A percentile compares a stretch with the other conserved stretches of the same genome.
These are phyloP conservation scores for Pseudachorutes palmiensis DNA, from an alignment of 1,140 invertebrate genomes.

Conservation along the genomic window DNA sequence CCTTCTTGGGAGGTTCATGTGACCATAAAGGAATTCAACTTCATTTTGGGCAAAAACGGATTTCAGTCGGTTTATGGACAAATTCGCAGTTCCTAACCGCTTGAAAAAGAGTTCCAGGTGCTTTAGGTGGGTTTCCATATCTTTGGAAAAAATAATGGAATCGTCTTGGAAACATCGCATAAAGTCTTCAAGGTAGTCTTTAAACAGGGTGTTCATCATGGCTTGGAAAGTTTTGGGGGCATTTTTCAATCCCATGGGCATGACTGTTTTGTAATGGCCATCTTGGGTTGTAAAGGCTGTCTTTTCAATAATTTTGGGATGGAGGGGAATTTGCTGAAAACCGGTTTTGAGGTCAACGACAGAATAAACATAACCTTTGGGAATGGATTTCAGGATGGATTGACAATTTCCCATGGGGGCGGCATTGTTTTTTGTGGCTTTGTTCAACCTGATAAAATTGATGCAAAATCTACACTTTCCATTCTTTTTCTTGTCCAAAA, in stretches of 20 bases:
- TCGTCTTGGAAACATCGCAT: slow-evolving; percentile 46
- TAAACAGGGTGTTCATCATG: slow-evolving; percentile 39
- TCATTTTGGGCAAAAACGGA: slow-evolving; percentile 42
- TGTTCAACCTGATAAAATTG: slow-evolving; percentile 20
- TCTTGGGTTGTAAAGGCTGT: slow-evolving; percentile 41
- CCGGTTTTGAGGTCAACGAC: slow-evolving; percentile 16
- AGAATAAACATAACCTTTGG: slow-evolving; percentile 13
- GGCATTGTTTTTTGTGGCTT: slow-evolving; percentile 18
- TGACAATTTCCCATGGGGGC: slow-evolving; percentile 27
- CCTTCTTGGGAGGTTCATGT: slow-evolving; percentile 39
- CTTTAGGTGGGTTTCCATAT: slow-evolving; percentile 43
- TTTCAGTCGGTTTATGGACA: slow-evolving; percentile 46
- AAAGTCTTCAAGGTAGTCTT: slow-evolving; percentile 19
- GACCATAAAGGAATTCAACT: slow-evolving; percentile 42
- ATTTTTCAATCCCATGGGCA: slow-evolving; percentile 44
- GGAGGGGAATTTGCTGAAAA: slow-evolving; percentile 30
- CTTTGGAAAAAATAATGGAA: slow-evolving; percentile 42
- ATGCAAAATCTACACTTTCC: slow-evolving; percentile 18
- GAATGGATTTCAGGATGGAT: slow-evolving; percentile 19
- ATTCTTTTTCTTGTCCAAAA: slow-evolving; percentile 19
- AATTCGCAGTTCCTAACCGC: slow-evolving; percentile 39
- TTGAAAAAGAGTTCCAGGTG: slow-evolving; percentile 41
- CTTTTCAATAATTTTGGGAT: slow-evolving; percentile 36
- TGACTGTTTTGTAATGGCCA: slow-evolving; percentile 38
- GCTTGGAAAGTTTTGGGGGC: slow-evolving; percentile 42